Evolutionary conservation across 2,797 vertebrate species (phyloP).

Genomic region (Helicolenus hilgendorfi): DNA sequence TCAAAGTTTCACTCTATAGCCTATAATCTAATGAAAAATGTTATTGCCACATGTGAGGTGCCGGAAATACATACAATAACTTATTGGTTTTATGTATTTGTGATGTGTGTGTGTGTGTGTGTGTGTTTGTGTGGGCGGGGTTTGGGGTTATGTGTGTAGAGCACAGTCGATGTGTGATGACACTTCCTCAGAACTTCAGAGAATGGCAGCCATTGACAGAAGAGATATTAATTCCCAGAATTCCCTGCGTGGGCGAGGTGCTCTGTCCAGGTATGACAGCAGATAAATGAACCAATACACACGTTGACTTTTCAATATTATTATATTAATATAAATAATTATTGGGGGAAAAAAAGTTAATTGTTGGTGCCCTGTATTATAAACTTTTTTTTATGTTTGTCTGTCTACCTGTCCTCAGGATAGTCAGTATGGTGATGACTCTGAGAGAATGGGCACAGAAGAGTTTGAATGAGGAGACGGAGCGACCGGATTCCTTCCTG

Average conservation of each 20-base stretch:
- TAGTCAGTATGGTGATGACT: constrained; percentile 92
- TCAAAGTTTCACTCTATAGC: background rate
- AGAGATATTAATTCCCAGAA: constrained; percentile 78
- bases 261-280: constrained; percentile 87
- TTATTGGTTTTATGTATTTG: background rate
- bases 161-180: constrained; percentile 89
- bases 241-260: constrained; percentile 84
- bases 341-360: background rate
- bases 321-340: too few relatives aligned
- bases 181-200: constrained; percentile 91
- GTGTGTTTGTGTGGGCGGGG: background rate
- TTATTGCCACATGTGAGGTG: background rate
- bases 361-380: background rate
- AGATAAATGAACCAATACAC: background rate
- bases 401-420: constrained; percentile 78
- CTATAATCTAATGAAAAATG: background rate
- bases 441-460: constrained; percentile 95
- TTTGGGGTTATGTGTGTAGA: constrained; percentile 44
- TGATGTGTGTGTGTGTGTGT: background rate
- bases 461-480: constrained; percentile 91
- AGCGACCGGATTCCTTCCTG: constrained; percentile 94
- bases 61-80: background rate
- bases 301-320: background rate
- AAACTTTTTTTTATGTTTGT: background rate
- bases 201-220: constrained; percentile 83